phyloP scores from a whole-genome alignment of 37 sponge, comb jelly and placozoan genomes.

The Tethya wilhelma region DNA sequence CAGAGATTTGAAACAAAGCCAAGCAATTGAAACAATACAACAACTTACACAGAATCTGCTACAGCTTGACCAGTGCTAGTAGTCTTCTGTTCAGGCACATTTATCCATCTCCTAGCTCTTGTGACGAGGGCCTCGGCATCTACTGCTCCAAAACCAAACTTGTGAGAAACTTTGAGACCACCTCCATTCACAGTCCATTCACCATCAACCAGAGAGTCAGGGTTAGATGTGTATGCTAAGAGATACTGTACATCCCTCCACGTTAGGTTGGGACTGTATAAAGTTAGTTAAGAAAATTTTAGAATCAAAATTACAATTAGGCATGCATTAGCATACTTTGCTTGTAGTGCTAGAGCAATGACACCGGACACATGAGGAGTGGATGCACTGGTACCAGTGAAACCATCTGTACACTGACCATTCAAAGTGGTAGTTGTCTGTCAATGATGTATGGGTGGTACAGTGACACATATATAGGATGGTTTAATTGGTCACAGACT shows the following conservation, averaged over 20 bases:
- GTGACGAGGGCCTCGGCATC: conserved; percentile 90
- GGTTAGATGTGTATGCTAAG: conserved; percentile 68
- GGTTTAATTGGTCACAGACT: neutral
- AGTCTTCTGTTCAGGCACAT: conserved; percentile 52
- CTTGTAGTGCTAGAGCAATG: conserved; percentile 72
- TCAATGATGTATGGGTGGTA: neutral
- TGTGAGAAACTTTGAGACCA: conserved; percentile 67
- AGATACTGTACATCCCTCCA: conserved; percentile 97
- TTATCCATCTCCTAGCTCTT: conserved; percentile 82
- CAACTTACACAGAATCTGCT: no score
- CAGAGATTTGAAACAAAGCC: no score
- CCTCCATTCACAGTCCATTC: conserved; percentile 80
- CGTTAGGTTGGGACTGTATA: conserved; percentile 77
- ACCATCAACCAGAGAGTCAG: conserved; percentile 1
- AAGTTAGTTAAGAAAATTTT: no score
- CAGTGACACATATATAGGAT: neutral
- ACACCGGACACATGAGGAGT: conserved; percentile 66
- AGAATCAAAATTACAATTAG: no score
- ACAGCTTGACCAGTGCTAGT: neutral
- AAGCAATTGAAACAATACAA: no score
- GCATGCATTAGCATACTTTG: conserved; percentile 57
- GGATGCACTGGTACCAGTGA: conserved; percentile 64
- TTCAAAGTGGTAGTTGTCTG: conserved; percentile 53
- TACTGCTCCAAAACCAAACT: conserved; percentile 93
- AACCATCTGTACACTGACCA: conserved; percentile 29